These are phyloP conservation scores for Triplophysa yarkandensis DNA, from an alignment of 2,797 vertebrate genomes.

Conservation along the genomic window DNA sequence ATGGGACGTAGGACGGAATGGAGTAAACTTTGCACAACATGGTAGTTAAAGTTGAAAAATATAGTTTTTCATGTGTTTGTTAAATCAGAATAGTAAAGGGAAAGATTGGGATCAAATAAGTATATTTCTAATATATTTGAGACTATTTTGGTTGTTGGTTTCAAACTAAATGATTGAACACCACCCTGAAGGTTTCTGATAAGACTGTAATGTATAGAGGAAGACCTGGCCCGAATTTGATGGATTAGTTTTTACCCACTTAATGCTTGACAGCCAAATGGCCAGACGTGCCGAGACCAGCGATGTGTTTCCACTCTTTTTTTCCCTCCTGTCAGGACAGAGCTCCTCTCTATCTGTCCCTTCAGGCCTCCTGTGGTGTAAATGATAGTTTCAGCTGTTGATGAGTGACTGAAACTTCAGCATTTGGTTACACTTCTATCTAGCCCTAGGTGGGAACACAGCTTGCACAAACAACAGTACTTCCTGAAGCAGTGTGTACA, in stretches of 20 bases:
- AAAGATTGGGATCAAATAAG: not conserved
- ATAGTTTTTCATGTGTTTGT: not conserved
- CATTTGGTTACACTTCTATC: constrained; percentile 75
- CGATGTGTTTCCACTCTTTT: constrained; percentile 56
- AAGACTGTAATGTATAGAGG: constrained; percentile 3
- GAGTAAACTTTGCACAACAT: too few relatives aligned
- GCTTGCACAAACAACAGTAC: constrained; percentile 56
- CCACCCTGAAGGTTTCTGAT: not conserved
- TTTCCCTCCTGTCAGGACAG: constrained; percentile 71
- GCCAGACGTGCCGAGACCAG: constrained; percentile 71
- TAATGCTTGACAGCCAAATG: constrained; percentile 74
- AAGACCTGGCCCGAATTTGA: constrained; percentile 52
- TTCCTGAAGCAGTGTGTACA: constrained; percentile 24
- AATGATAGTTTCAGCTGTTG: constrained; percentile 77
- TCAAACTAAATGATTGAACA: not conserved
- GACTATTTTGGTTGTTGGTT: not conserved
- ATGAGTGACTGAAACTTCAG: constrained; percentile 59
- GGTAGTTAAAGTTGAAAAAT: not conserved
- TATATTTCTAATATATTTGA: too few relatives aligned
- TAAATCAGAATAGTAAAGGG: not conserved
- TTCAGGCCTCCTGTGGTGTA: constrained; percentile 67
- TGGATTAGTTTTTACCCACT: constrained; percentile 63
- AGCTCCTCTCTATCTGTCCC: constrained; percentile 18
- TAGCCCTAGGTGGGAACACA: constrained; percentile 63
- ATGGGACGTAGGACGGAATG: not conserved